Evolutionary conservation across 2,797 vertebrate species (phyloP), one percentile per base, ranked within the genome.

Genomic region (Syndactyla subalaris): DNA sequence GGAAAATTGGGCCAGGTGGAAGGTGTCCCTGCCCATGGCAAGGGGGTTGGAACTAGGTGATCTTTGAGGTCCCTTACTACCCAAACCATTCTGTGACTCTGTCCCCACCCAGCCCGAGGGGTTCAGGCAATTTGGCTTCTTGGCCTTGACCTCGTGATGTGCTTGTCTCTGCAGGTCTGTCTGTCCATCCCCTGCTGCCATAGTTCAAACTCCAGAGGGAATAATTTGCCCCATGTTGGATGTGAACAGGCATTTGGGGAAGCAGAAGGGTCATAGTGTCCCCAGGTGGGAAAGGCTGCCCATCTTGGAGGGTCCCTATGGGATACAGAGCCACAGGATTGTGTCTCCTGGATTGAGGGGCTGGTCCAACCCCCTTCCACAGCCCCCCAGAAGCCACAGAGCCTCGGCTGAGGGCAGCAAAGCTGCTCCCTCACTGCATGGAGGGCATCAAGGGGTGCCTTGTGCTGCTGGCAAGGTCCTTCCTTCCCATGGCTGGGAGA

Each of bases 261-360:
- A 36, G 20, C 2, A 70, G 45, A 71, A 51, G 15, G 21, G 14
- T 59, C 48, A 39, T 10, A 3, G 23, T 14, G 26, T 54, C 19
- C 34, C 8, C 41, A 5, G 0, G 0, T 41, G 38, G 67, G 46
- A 51, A 54, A 51, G 17, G 10, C 3, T 0, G 0, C 30, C 38
- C 1, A 0, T 63, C 70, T 41, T 0, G 0, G 58, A 32, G 15
- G 32, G 7, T 41, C 86, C 3, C 0, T 30, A 38, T 0, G 0
- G 11, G 34, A 30, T 43, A 24, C 29, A 92, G 7, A 89, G 22
- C 21, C 39, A 23, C 15, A 46, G 59, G 27, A 65, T 23, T 55
- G 6, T 39, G n/a, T 17, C 45, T 68, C 29, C 32, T 32, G 34
- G 7, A n/a, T 30, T 0, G 2, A n/a, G 3, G 26, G 32, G 10